Conservation (phyloP, 2,888 invertebrate species). For the Eupithecia dodoneata region DNA sequence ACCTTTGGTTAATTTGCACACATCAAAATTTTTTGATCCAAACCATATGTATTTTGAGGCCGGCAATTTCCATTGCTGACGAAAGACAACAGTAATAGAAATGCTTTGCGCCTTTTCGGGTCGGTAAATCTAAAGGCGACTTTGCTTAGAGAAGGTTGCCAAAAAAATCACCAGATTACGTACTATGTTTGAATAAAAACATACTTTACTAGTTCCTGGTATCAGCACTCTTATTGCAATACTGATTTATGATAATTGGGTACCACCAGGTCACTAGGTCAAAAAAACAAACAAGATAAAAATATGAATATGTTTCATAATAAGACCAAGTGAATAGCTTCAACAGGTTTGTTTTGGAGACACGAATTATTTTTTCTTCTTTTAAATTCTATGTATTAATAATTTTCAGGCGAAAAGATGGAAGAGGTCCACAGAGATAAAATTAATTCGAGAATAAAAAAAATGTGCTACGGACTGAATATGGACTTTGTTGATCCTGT, state of each 20-base stretch:
- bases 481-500: slow-evolving; percentile 98
- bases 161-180: too few relatives aligned
- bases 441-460: slow-evolving; percentile 97
- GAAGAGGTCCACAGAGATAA: slow-evolving; percentile 98
- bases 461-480: slow-evolving; percentile 97
- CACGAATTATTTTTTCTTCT: not conserved
- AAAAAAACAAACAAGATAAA: not conserved
- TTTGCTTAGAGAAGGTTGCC: too few relatives aligned
- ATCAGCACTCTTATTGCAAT: not conserved
- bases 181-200: too few relatives aligned
- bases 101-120: too few relatives aligned
- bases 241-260: not conserved
- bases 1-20: too few relatives aligned
- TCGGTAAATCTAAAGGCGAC: too few relatives aligned
- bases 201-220: not conserved
- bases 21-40: too few relatives aligned
- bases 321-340: not conserved
- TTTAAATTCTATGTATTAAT: not conserved
- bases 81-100: too few relatives aligned
- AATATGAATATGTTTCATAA: not conserved
- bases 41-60: too few relatives aligned
- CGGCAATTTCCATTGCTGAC: too few relatives aligned
- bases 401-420: slow-evolving; percentile 89
- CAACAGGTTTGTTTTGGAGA: not conserved
- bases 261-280: not conserved